A percentile compares a stretch with the other conserved stretches of the same genome.
Conservation (phyloP, 2,888 invertebrate genomes). For the Pammene fasciana region DNA sequence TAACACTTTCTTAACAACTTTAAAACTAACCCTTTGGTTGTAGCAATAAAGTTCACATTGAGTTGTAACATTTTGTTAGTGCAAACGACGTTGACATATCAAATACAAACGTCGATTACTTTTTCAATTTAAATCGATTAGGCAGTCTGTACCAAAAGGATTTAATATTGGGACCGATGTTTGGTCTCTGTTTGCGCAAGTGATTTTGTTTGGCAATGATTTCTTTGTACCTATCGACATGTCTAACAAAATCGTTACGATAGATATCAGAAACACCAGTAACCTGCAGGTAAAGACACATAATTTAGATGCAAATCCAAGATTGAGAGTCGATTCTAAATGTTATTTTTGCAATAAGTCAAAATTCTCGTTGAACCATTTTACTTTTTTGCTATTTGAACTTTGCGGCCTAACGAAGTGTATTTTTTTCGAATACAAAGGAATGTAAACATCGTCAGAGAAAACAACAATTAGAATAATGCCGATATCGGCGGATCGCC, state of each 20-base stretch:
- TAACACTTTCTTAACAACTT: background rate
- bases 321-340: background rate
- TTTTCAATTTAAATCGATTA: slow-evolving; percentile 76
- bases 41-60: slow-evolving; percentile 18
- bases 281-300: background rate
- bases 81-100: slow-evolving; percentile 62
- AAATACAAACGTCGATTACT: slow-evolving; percentile 70
- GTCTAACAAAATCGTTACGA: slow-evolving; percentile 13
- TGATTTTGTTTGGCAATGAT: slow-evolving; percentile 45
- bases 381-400: slow-evolving; percentile 34
- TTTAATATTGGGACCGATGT: slow-evolving; percentile 45
- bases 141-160: slow-evolving; percentile 48
- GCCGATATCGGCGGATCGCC: slow-evolving; percentile 78
- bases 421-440: slow-evolving; percentile 67
- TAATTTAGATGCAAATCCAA: background rate
- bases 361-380: slow-evolving; percentile 1
- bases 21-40: background rate
- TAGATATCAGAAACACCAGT: background rate
- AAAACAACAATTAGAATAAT: slow-evolving; percentile 81
- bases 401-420: slow-evolving; percentile 54
- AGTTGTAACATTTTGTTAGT: slow-evolving; percentile 45
- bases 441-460: slow-evolving; percentile 72
- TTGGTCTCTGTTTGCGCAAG: slow-evolving; percentile 34
- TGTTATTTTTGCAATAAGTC: background rate
- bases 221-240: slow-evolving; percentile 47